Evolutionary conservation across 2,113 vertebrate species (phyloP).

Genomic region (Anser brachyrhynchus): DNA sequence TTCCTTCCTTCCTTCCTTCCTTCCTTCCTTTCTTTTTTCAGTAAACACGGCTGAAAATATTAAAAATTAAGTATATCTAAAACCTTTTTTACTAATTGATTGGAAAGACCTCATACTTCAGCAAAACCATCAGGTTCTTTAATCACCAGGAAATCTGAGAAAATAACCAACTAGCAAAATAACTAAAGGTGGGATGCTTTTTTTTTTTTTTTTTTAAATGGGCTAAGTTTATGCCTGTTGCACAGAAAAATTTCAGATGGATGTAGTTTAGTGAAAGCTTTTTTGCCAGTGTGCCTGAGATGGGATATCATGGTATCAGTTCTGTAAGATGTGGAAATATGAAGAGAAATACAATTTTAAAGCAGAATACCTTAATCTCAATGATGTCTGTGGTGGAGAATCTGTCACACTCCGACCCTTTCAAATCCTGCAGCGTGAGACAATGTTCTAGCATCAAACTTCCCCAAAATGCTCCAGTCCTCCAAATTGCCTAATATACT

Average conservation of each 20-base stretch:
- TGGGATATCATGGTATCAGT: neutral
- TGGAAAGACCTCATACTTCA: neutral
- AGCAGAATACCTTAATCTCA: neutral
- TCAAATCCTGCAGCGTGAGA: neutral
- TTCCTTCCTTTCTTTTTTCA: neutral
- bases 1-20: no score
- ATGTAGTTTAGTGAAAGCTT: neutral
- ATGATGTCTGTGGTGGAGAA: neutral
- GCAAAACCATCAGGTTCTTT: neutral
- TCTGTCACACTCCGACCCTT: neutral
- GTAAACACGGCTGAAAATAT: neutral
- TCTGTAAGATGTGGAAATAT: neutral
- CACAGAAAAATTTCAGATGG: neutral
- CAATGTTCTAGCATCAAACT: neutral
- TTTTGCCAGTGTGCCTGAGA: neutral
- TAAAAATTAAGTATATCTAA: neutral
- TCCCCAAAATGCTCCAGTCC: neutral
- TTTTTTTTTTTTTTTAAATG: rapidly evolving
- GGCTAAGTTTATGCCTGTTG: neutral
- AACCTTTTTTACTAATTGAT: neutral
- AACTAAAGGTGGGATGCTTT: neutral
- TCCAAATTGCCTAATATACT: neutral
- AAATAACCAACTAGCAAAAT: neutral
- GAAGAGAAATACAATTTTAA: neutral
- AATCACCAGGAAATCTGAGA: neutral